Evolutionary conservation across 1,140 invertebrate genomes (phyloP).

Genomic region (Melitaea cinxia): DNA sequence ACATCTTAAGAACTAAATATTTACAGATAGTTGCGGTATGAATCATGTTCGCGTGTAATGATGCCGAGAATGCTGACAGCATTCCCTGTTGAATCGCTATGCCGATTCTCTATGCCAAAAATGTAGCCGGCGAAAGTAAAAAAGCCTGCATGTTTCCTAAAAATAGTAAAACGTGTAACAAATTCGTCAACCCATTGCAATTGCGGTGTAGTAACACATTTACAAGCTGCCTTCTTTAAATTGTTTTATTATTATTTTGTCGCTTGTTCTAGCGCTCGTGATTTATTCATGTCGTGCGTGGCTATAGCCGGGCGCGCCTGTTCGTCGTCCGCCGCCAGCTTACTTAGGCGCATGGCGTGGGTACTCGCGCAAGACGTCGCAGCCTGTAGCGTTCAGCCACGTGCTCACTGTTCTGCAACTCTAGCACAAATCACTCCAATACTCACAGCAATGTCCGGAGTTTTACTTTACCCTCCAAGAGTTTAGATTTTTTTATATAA

Average conservation of each 20-base stretch:
- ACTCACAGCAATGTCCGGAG: slow-evolving; percentile 49
- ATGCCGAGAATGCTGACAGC: too few relatives aligned
- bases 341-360: slow-evolving; percentile 69
- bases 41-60: too few relatives aligned
- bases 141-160: too few relatives aligned
- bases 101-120: too few relatives aligned
- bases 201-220: too few relatives aligned
- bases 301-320: slow-evolving; percentile 57
- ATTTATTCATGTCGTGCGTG: slow-evolving; percentile 67
- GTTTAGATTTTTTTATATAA: slow-evolving; percentile 5
- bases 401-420: slow-evolving; percentile 56
- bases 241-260: not conserved
- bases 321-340: slow-evolving; percentile 46
- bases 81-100: too few relatives aligned
- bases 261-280: slow-evolving; percentile 57
- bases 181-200: too few relatives aligned
- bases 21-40: too few relatives aligned
- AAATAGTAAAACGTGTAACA: too few relatives aligned
- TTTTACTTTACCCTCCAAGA: slow-evolving; percentile 48
- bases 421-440: slow-evolving; percentile 46
- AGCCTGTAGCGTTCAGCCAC: slow-evolving; percentile 58
- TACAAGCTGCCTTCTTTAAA: too few relatives aligned
- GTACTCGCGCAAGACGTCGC: slow-evolving; percentile 73
- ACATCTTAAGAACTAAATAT: too few relatives aligned
- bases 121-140: too few relatives aligned